Conservation (phyloP, 2,888 invertebrate species). For the Callinectes sapidus region DNA sequence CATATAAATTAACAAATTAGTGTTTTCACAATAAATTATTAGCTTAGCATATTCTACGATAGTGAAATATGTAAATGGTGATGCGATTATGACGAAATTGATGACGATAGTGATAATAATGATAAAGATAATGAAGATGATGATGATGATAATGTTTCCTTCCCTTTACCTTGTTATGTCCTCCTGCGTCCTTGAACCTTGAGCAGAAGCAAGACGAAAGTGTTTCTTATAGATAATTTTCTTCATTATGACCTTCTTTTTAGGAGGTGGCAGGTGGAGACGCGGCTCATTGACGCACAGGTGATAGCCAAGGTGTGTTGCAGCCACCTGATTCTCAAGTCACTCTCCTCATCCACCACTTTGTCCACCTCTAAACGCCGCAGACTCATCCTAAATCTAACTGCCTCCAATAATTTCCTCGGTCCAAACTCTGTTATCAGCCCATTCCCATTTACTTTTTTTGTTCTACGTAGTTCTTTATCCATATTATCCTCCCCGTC, state of each 20-base stretch:
- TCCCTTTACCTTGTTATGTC: too few relatives aligned
- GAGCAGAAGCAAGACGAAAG: background rate
- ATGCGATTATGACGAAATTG: background rate
- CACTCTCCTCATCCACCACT: background rate
- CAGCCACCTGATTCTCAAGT: background rate
- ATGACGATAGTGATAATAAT: too few relatives aligned
- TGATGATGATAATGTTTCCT: background rate
- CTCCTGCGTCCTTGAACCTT: background rate
- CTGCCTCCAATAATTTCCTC: background rate
- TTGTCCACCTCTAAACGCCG: background rate
- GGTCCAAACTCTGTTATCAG: too few relatives aligned
- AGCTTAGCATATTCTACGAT: background rate
- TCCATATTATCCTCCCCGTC: too few relatives aligned
- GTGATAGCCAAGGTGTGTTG: background rate
- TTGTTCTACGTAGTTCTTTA: too few relatives aligned
- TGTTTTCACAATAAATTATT: background rate
- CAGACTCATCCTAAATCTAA: background rate
- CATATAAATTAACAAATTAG: background rate
- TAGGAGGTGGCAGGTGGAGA: background rate
- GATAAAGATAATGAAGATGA: background rate
- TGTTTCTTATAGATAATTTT: background rate
- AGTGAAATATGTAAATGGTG: background rate
- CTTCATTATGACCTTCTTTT: background rate
- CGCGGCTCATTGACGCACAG: background rate
- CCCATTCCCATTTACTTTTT: too few relatives aligned